These are phyloP conservation scores for Apistogramma diplotaenia DNA, from an alignment of 2,113 vertebrate genomes.

Conservation along the genomic window DNA sequence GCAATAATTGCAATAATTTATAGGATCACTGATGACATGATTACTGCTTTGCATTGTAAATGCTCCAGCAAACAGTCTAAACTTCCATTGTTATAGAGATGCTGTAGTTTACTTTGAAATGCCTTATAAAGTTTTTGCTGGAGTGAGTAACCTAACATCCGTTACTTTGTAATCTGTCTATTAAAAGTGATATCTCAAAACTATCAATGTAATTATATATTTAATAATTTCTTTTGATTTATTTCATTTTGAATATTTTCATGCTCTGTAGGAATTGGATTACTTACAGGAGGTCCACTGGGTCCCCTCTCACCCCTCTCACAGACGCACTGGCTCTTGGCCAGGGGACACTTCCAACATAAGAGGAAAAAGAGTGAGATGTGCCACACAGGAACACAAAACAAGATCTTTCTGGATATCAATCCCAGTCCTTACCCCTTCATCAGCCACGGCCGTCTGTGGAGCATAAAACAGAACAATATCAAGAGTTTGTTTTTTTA, in stretches of 20 bases:
- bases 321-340: slow-evolving; percentile 76
- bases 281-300: slow-evolving; percentile 84
- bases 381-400: neutral
- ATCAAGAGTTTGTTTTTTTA: neutral
- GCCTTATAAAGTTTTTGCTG: too few relatives aligned
- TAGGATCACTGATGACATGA: neutral
- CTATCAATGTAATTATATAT: neutral
- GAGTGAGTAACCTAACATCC: too few relatives aligned
- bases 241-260: neutral
- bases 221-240: neutral
- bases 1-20: neutral
- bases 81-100: neutral
- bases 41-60: neutral
- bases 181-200: neutral
- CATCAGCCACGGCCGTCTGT: slow-evolving; percentile 82
- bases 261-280: neutral
- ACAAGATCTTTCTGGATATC: neutral
- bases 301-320: slow-evolving; percentile 87
- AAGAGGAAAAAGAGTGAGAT: slow-evolving; percentile 28
- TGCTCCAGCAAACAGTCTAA: neutral
- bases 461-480: slow-evolving; percentile 24
- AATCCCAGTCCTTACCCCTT: slow-evolving; percentile 78
- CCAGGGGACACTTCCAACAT: slow-evolving; percentile 79
- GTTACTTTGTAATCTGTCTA: too few relatives aligned
- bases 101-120: too few relatives aligned